Evolutionary conservation across 2,113 vertebrate species (phyloP), one percentile per base, ranked within the genome.

Genomic region (pig (Sus scrofa)): DNA sequence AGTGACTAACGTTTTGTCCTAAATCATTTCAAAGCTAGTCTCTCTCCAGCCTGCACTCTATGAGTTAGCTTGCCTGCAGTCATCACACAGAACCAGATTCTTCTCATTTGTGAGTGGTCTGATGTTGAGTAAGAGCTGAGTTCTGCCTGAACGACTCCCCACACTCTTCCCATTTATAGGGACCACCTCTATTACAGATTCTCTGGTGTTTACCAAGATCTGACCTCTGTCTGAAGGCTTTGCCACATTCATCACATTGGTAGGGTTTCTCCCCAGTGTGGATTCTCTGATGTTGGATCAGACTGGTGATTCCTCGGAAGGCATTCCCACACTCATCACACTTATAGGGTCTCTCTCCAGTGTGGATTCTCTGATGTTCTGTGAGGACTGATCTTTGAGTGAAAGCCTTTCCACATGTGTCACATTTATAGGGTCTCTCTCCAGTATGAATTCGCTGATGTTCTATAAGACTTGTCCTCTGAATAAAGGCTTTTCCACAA

Each of bases 261-360:
- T 96, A 97, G 70, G 96, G 79, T n/a, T 95, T 97, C 74, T 95
- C 96, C 56, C 95, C 95, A 70, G 91, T 94, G 82, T 96, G 97
- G 63, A 83, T 95, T 93, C 96, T 91, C 67, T 92, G 91, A 54
- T 92, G 95, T 34, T 91, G 85, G 14, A 94, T 77, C 58, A 97
- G 90, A 54, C 87, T 73, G 52, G 78, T 94, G 58, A 95, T 70
- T 15, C 74, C 81, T 39, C 16, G 50, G 60, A 90, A 97, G 78
- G 93, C 73, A 44, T 79, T 84, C 20, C 82, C 86, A 73, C 82
- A 91, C 14, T 77, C 89, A 7, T 87, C 54, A 7, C 92, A 93
- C 19, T 83, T 93, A 63, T 65, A 70, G 34, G 92, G 85, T 19
- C 74, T 92, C 58, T 93, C 82, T 77, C 70, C 50, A 8, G 81